Conservation (phyloP, 2,888 invertebrate species). For the Clunio marinus region DNA sequence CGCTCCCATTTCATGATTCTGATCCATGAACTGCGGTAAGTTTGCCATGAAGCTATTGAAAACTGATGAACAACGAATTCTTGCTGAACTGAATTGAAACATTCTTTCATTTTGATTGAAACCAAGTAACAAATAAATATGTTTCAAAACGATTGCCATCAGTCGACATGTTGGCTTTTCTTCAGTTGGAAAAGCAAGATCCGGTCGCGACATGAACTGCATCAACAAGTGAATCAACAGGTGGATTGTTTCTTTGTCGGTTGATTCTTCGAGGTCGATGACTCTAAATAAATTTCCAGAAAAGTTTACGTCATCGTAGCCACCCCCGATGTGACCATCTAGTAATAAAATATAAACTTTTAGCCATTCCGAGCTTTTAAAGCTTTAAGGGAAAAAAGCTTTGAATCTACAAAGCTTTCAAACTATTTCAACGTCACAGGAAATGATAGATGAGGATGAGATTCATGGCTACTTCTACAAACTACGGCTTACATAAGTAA, state of each 20-base stretch:
- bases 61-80: slow-evolving; percentile 84
- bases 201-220: slow-evolving; percentile 85
- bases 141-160: slow-evolving; percentile 83
- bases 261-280: slow-evolving; percentile 85
- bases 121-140: slow-evolving; percentile 86
- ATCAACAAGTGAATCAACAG: slow-evolving; percentile 90
- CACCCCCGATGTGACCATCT: slow-evolving; percentile 73
- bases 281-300: slow-evolving; percentile 77
- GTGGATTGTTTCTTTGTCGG: slow-evolving; percentile 91
- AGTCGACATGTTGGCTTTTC: slow-evolving; percentile 75
- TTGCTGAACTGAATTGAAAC: slow-evolving; percentile 84
- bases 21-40: slow-evolving; percentile 89
- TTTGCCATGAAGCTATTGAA: slow-evolving; percentile 95
- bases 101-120: slow-evolving; percentile 87
- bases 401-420: too few relatives aligned
- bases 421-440: slow-evolving; percentile 14
- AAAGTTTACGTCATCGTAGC: slow-evolving; percentile 74
- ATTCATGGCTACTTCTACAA: background rate
- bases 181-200: slow-evolving; percentile 80
- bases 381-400: too few relatives aligned
- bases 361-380: background rate
- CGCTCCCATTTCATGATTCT: slow-evolving; percentile 92
- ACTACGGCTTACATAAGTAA: slow-evolving; percentile 25
- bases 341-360: background rate
- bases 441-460: slow-evolving; percentile 32